Conservation (phyloP, 2,888 invertebrate genomes). For the Amblyteles armatorius region DNA sequence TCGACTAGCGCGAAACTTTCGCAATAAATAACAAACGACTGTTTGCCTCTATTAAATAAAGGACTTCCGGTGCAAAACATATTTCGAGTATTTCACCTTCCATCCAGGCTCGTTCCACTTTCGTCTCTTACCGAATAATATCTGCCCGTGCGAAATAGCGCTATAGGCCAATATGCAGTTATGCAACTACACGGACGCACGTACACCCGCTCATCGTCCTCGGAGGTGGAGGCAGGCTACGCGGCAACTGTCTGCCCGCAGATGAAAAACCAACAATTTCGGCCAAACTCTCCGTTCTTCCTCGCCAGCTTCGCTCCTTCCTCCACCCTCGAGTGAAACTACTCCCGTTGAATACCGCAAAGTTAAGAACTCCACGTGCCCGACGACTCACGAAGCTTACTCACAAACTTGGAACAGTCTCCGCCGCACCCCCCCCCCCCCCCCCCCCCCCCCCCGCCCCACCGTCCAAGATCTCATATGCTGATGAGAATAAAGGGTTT, state of each 20-base stretch:
- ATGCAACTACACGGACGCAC: slow-evolving; percentile 2
- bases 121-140: slow-evolving; percentile 69
- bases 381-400: slow-evolving; percentile 64
- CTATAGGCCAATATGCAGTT: slow-evolving; percentile 18
- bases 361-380: slow-evolving; percentile 70
- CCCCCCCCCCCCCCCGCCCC: not conserved
- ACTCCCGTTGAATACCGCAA: slow-evolving; percentile 65
- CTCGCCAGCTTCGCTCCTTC: slow-evolving; percentile 10
- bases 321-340: slow-evolving; percentile 49
- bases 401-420: slow-evolving; percentile 57
- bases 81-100: not conserved
- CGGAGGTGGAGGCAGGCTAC: not conserved
- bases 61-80: slow-evolving; percentile 6
- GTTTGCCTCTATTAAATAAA: not conserved
- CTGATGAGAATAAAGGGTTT: slow-evolving; percentile 60
- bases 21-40: slow-evolving; percentile 15
- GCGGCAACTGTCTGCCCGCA: slow-evolving; percentile 58
- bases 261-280: slow-evolving; percentile 72
- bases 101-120: slow-evolving; percentile 45
- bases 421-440: too few relatives aligned
- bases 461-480: slow-evolving; percentile 50
- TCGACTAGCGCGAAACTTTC: not conserved
- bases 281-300: slow-evolving; percentile 61
- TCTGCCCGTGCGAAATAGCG: slow-evolving; percentile 25
- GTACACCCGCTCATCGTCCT: not conserved